Evolutionary conservation across 2,113 vertebrate genomes (phyloP), one percentile per base, ranked within the genome.

Genomic region (Archilochus colubris): DNA sequence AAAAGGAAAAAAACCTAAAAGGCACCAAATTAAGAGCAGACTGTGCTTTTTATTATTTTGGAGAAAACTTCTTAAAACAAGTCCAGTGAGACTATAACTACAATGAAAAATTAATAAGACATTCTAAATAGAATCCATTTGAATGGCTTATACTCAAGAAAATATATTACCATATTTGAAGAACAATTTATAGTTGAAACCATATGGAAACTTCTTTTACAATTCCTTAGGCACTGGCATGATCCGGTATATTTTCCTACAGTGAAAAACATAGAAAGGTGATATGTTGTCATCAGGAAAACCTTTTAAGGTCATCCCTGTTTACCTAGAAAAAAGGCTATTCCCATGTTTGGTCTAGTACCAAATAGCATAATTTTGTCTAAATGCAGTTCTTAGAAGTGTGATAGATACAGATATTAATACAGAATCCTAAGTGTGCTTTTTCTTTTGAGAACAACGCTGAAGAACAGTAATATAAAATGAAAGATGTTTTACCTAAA

Each of bases 51-150:
- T 80, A 82, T 88, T 91, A 55, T 91, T 93, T 90, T 78, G 33
- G n/a, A 91, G 40, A 57, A 88, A 84, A 92, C 11, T 31, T 61
- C 46, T 83, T 90, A 72, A 81, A 93, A 90, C 57, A 90, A 91
- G 76, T 63, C 68, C 86, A 88, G 8, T 10, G 92, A 86, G 61
- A 83, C 64, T 70, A 81, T 72, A 94, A 81, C 30, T 15, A 86
- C 83, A 93, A 81, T 82, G 61, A 88, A 92, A 93, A 92, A 94
- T 70, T 91, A 94, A 77, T 74, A 74, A 7, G 28, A 27, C 11
- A 12, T 77, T 86, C 12, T 57, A 83, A 88, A 94, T 50, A 68
- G 40, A 92, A 77, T 81, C 48, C 28, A 61, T 86, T 91, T 64
- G 75, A 92, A 79, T 92, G 86, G 44, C 24, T 76, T 61, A 46